A percentile compares a stretch with the other conserved stretches of the same genome.
Evolutionary conservation across 2,888 invertebrate genomes (phyloP).

Genomic region (Heliconius sara): DNA sequence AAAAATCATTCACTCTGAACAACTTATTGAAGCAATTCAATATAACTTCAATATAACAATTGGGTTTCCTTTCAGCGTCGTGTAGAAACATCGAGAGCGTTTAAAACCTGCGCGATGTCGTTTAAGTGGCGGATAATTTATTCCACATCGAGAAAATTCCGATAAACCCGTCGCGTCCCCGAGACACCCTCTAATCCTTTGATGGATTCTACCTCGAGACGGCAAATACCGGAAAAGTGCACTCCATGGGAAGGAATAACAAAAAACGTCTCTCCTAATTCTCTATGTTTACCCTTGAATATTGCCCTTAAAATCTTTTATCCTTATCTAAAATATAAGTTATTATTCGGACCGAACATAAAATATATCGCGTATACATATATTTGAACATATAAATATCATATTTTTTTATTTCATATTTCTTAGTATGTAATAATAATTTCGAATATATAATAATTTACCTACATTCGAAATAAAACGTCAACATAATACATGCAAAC

Average conservation of each 20-base stretch:
- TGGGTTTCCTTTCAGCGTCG: slow-evolving; percentile 46
- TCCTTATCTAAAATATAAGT: not conserved
- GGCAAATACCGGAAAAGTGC: slow-evolving; percentile 72
- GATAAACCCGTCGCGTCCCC: slow-evolving; percentile 70
- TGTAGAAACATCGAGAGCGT: slow-evolving; percentile 50
- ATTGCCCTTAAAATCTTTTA: slow-evolving; percentile 25
- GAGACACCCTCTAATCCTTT: slow-evolving; percentile 79
- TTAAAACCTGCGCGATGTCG: slow-evolving; percentile 64
- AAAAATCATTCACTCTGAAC: slow-evolving; percentile 40
- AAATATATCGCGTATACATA: not conserved
- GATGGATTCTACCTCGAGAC: slow-evolving; percentile 74
- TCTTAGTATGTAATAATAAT: too few species aligned
- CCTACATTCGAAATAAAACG: too few species aligned
- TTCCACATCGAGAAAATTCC: slow-evolving; percentile 74
- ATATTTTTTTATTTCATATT: too few species aligned
- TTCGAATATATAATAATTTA: too few species aligned
- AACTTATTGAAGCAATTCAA: slow-evolving; percentile 42
- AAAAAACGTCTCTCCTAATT: slow-evolving; percentile 58
- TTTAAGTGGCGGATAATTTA: slow-evolving; percentile 78
- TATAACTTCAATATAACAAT: slow-evolving; percentile 33
- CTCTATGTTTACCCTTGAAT: slow-evolving; percentile 52
- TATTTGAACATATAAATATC: not conserved
- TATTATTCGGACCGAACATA: not conserved
- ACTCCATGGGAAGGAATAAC: slow-evolving; percentile 63
- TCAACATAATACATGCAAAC: not conserved